Percentiles rank a stretch among this genome's conserved stretches.
Conservation (phyloP, 2,797 vertebrate genomes). For the Glyptemys insculpta region DNA sequence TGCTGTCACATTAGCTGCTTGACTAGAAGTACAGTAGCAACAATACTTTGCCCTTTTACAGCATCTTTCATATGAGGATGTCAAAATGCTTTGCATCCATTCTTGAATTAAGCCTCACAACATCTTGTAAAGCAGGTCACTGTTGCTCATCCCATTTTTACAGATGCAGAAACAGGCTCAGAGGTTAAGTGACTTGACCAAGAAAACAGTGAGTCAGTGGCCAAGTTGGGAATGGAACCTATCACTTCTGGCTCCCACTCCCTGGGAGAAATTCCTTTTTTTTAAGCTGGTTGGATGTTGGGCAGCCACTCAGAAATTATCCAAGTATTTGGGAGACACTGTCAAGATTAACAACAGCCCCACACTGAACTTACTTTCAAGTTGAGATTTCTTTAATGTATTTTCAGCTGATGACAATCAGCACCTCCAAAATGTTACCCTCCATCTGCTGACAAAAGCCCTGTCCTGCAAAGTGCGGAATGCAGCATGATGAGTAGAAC, state of each 20-base stretch:
- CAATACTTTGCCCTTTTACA: background rate
- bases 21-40: background rate
- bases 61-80: constrained; percentile 31
- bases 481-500: background rate
- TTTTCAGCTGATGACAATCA: background rate
- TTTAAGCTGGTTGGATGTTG: background rate
- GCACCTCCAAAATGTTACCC: background rate
- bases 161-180: constrained; percentile 44
- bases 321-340: background rate
- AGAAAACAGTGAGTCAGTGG: background rate
- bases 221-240: background rate
- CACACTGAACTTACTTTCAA: background rate
- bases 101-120: background rate
- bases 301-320: constrained; percentile 11
- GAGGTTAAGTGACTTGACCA: constrained; percentile 67
- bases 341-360: background rate
- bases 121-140: constrained; percentile 44
- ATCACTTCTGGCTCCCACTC: constrained; percentile 22
- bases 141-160: constrained; percentile 59
- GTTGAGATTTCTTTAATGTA: background rate
- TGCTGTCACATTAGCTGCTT: constrained; percentile 23
- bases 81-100: constrained; percentile 4
- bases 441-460: background rate
- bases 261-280: background rate
- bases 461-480: background rate